Conservation (phyloP, 2,113 vertebrate genomes). For the Calonectris borealis region DNA sequence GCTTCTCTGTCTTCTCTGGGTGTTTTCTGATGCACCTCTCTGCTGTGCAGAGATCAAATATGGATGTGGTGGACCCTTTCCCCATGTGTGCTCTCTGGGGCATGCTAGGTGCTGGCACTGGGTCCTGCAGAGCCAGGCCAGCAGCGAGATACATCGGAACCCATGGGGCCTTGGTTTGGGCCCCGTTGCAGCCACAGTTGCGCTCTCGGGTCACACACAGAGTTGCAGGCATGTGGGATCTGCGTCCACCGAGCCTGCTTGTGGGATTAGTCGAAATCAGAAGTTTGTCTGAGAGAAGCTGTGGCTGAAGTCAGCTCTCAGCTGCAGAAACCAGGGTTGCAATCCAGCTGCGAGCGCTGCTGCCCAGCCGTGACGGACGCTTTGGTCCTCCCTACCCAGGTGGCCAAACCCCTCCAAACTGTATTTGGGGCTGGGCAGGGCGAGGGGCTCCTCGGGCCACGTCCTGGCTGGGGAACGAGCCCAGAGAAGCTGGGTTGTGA, state of each 20-base stretch:
- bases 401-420: background rate
- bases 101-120: background rate
- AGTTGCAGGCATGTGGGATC: background rate
- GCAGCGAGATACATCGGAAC: background rate
- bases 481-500: background rate
- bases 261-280: background rate
- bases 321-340: slow-evolving; percentile 3
- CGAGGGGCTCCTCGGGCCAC: background rate
- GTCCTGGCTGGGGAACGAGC: background rate
- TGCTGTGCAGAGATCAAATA: background rate
- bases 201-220: background rate
- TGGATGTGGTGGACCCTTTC: background rate
- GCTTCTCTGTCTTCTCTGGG: background rate
- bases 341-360: background rate
- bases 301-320: background rate
- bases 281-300: background rate
- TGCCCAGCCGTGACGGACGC: background rate
- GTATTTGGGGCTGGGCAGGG: background rate
- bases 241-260: fast-evolving
- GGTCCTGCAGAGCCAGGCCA: background rate
- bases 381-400: background rate
- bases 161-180: background rate
- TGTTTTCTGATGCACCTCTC: background rate
- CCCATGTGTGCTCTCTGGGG: background rate
- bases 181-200: background rate